Evolutionary conservation across 1,140 invertebrate species (phyloP), one percentile per base, ranked within the genome.

Genomic region (Drosophila ohnishii): DNA sequence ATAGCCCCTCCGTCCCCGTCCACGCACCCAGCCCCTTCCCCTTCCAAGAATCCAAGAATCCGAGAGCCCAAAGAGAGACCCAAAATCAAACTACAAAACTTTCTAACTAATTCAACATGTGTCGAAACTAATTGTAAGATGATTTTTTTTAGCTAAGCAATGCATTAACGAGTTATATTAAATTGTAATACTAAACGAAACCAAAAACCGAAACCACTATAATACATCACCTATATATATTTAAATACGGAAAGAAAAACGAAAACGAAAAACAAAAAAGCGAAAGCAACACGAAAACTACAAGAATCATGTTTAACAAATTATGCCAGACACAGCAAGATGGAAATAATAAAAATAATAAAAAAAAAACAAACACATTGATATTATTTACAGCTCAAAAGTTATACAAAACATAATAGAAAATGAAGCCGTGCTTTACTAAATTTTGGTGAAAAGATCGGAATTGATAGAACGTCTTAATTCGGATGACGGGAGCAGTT

Each of bases 61-160:
- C 42, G 13, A 4, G 7, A 22, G 19, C 42, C 42, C 42, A 8
- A 32, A 32, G 4, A 35, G 11, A 48, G 37, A 48, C 40, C 48
- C 63, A 47, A 51, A 63, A 61, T 48, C 16, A 51, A 69, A 70
- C 72, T 35, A 69, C 34, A 45, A 63, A 66, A 64, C 57, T 75
- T 72, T 82, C 48, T 53, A 69, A 65, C 66, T 87, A 86, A 79
- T 79, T 83, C 60, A 83, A 82, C 58, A 73, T 87, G 83, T 86
- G 83, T 87, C 67, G 71, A 58, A 87, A 87, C 79, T 86, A 86
- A 83, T 66, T 87, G 47, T 86, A 86, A 86, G 83, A 72, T 50
- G 67, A 83, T 86, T 86, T 86, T 86, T 86, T 86, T 86, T 86
- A 86, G 83, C 83, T 86, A 87, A 87, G 79, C 79, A 86, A 86